Percentiles rank a stretch among this genome's conserved stretches.
Evolutionary conservation across 2,888 invertebrate genomes (phyloP).

Genomic region (Camponotus fellah): DNA sequence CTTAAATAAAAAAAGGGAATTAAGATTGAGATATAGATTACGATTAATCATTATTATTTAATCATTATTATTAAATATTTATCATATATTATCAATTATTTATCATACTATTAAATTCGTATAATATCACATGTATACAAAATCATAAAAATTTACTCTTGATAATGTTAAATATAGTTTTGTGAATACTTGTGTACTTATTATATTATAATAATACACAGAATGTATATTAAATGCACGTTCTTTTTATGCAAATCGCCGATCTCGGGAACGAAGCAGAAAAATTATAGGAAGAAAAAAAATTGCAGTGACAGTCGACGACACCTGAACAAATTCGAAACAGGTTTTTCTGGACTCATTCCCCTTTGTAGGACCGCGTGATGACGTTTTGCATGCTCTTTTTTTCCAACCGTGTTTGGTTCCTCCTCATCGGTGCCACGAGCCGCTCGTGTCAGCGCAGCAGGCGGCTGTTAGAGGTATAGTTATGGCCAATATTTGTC

Average conservation of each 20-base stretch:
- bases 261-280: not conserved
- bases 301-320: slow-evolving; percentile 62
- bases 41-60: not conserved
- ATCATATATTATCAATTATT: too few species aligned
- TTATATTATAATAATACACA: not conserved
- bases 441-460: slow-evolving; percentile 73
- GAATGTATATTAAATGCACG: not conserved
- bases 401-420: slow-evolving; percentile 47
- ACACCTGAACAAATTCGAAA: slow-evolving; percentile 71
- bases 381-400: not conserved
- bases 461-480: slow-evolving; percentile 69
- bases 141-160: not conserved
- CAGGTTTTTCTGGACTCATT: slow-evolving; percentile 73
- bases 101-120: not conserved
- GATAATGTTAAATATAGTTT: not conserved
- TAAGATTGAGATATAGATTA: not conserved
- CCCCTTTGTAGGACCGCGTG: not conserved
- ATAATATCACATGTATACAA: not conserved
- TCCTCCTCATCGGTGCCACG: slow-evolving; percentile 43
- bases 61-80: not conserved
- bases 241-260: not conserved
- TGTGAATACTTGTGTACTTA: not conserved
- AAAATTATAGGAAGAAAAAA: slow-evolving; percentile 31
- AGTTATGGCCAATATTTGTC: slow-evolving; percentile 84
- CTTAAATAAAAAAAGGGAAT: not conserved